Base-by-base conservation (phyloP, 2,888 invertebrate genomes). In the Lysandra bellargus region DNA sequence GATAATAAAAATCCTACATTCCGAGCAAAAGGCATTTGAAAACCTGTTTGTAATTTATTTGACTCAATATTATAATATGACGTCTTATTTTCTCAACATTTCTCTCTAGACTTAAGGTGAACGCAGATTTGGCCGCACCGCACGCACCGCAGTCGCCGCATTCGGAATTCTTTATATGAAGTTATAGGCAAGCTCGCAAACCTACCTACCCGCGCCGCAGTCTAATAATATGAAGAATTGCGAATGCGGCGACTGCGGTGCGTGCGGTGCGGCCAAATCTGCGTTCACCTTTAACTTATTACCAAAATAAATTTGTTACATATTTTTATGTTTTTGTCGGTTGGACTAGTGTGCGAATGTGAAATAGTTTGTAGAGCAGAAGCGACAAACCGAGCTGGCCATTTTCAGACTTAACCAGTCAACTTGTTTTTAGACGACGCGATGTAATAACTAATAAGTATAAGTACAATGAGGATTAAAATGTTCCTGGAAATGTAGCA, bases 1-100 rank as follows among this genome's bases (percentile, higher is more conserved):
- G 53, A 57, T 57, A 57, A 9, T 49, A 49, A 9, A 57, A 17
- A 23, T 64, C 33, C 53, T 33, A 76, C 76, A 76, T 76, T 76
- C 76, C 76, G 53, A 57, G 57, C 76, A 7, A 76, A 76, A 33
- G 57, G 76, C 76, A 57, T 76, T 76, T 76, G 2, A 17, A 14
- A 30, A 53, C 17, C 44, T 49, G 23, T 53, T 14, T 14, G 17
- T 33, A 64, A 64, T 64, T 64, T 37, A 33, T 30, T 69, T 5
- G 37, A 33, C 12, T 5, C 30, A 57, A 57, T 33, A 37, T 14
- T 33, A 37, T 14, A 37, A 69, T 69, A 37, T 23, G 33, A 69
- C 14, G 69, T 37, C 69, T 69, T 12, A 69, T 33, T 69, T 69
- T 33, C 69, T 69, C 33, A 33, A 33, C 33, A 69, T 17, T 69